These are phyloP conservation scores for Hexactinellida sp. DNA, from an alignment of 37 sponge, comb jelly and placozoan species.

Conservation along the genomic window DNA sequence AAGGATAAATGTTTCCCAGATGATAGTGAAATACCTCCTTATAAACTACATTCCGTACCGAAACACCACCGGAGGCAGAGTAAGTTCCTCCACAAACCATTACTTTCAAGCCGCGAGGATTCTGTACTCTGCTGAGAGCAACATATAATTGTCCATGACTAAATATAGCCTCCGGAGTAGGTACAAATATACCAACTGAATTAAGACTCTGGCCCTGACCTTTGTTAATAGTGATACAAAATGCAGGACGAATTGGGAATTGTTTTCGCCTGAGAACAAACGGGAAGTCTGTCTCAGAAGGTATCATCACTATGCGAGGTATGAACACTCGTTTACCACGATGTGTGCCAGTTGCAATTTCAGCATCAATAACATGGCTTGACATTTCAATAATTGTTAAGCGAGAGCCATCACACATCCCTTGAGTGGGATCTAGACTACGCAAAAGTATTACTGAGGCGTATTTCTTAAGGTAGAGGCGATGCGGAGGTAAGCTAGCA, in stretches of 20 bases:
- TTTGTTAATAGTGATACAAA: constrained; percentile 22
- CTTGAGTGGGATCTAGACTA: constrained; percentile 10
- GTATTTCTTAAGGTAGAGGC: neutral
- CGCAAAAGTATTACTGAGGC: neutral
- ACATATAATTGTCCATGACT: too few relatives aligned
- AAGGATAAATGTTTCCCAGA: too few relatives aligned
- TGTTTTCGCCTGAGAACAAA: neutral
- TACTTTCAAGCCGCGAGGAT: too few relatives aligned
- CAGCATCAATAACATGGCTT: constrained; percentile 2
- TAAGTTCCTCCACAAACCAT: too few relatives aligned
- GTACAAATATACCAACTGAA: constrained; percentile 8
- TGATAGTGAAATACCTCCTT: too few relatives aligned
- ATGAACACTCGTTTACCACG: constrained; percentile 19
- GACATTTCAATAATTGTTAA: neutral
- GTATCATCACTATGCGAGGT: neutral
- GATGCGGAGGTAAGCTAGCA: constrained; percentile 17
- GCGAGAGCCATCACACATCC: constrained; percentile 19
- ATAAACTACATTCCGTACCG: too few relatives aligned
- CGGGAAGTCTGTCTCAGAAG: constrained; percentile 14
- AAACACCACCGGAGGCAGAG: too few relatives aligned
- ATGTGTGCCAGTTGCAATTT: neutral
- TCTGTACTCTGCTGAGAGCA: too few relatives aligned
- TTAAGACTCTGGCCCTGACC: constrained; percentile 21
- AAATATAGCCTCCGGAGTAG: too few relatives aligned
- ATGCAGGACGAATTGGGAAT: constrained; percentile 16